Conservation (phyloP, 2,797 vertebrate genomes). For the Anomalospiza imberbis region DNA sequence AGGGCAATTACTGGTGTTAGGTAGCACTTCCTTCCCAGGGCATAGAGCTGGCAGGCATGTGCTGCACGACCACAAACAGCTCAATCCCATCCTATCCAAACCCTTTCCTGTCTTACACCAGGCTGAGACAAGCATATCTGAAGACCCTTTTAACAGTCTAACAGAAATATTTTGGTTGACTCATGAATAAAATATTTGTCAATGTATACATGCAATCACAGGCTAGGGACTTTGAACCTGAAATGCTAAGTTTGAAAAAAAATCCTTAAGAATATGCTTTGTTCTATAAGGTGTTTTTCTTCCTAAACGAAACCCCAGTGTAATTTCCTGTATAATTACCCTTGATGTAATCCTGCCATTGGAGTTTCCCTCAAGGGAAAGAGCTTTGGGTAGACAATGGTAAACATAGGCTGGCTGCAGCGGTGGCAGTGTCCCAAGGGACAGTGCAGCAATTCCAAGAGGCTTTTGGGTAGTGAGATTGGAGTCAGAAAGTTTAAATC, state of each 20-base stretch:
- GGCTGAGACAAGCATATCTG: not conserved
- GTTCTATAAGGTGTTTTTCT: not conserved
- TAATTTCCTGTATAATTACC: conserved; percentile 77
- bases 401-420: conserved; percentile 97
- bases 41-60: not conserved
- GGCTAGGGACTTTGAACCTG: not conserved
- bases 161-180: not conserved
- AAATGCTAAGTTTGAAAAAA: not conserved
- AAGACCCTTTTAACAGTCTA: not conserved
- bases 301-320: conserved; percentile 9
- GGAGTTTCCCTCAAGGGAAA: conserved; percentile 91
- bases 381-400: conserved; percentile 93
- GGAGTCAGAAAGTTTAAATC: conserved; percentile 82
- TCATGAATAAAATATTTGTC: not conserved
- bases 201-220: not conserved
- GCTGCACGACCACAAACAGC: not conserved
- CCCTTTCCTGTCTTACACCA: not conserved
- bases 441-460: conserved; percentile 88
- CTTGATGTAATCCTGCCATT: conserved; percentile 92
- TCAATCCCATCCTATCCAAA: not conserved
- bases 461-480: conserved; percentile 86
- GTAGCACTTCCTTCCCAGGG: not conserved
- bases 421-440: conserved; percentile 96
- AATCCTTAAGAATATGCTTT: not conserved
- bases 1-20: not conserved